These are phyloP conservation scores for Simalia tracyae DNA, from an alignment of 2,797 vertebrate species.

Conservation along the genomic window DNA sequence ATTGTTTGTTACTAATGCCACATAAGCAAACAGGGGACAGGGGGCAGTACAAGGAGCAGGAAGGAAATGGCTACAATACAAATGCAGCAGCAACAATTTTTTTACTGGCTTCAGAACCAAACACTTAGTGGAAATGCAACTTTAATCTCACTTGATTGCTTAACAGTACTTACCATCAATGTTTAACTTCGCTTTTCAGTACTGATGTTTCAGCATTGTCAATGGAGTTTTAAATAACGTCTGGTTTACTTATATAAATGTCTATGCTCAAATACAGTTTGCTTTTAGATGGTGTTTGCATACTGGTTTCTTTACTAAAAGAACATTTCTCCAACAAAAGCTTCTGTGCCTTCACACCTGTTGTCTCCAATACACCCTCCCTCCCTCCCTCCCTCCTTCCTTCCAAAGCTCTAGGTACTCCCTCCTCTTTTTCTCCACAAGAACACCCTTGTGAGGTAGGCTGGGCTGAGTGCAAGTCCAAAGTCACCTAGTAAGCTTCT, in stretches of 20 bases:
- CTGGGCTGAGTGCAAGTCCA: background rate
- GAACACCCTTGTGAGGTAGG: background rate
- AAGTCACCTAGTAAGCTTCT: background rate
- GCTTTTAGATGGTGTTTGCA: background rate
- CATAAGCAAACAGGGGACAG: background rate
- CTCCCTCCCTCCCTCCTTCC: background rate
- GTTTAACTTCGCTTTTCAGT: background rate
- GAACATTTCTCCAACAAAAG: background rate
- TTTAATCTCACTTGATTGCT: background rate
- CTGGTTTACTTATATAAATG: background rate
- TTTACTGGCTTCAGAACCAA: background rate
- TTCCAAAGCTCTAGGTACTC: background rate
- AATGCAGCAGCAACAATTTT: background rate
- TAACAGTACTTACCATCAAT: background rate
- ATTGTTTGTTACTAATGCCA: background rate
- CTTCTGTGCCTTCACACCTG: background rate
- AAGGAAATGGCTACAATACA: background rate
- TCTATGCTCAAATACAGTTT: background rate
- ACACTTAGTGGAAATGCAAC: background rate
- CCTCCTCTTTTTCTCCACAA: background rate
- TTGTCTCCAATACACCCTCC: background rate
- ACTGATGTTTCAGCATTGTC: background rate
- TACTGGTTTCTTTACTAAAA: background rate
- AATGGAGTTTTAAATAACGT: background rate
- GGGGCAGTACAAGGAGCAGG: background rate